These are phyloP conservation scores for Hirudo medicinalis DNA, from an alignment of 1,140 invertebrate genomes.

Conservation along the genomic window DNA sequence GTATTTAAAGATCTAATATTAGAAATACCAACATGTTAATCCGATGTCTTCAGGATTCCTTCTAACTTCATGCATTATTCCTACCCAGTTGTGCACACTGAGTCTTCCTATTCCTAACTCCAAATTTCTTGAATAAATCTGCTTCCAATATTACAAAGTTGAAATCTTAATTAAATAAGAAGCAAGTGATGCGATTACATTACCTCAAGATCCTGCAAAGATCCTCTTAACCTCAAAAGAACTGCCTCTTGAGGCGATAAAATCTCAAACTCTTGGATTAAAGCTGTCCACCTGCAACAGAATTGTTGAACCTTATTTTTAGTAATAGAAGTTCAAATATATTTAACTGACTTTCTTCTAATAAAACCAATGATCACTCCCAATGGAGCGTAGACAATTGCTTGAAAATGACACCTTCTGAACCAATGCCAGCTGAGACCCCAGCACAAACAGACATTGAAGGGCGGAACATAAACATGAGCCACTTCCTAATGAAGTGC, in stretches of 20 bases:
- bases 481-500: slow-evolving; percentile 14
- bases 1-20: neutral
- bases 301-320: neutral
- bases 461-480: slow-evolving; percentile 15
- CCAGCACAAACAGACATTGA: slow-evolving; percentile 15
- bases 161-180: neutral
- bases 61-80: slow-evolving; percentile 23
- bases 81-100: slow-evolving; percentile 21
- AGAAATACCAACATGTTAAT: slow-evolving; percentile 18
- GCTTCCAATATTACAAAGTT: neutral
- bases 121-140: slow-evolving; percentile 21
- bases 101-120: slow-evolving; percentile 18
- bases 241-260: slow-evolving; percentile 16
- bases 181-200: neutral
- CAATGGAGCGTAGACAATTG: slow-evolving; percentile 18
- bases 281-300: slow-evolving; percentile 15
- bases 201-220: slow-evolving; percentile 18
- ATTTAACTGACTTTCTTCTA: slow-evolving; percentile 15
- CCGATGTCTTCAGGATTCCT: slow-evolving; percentile 18
- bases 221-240: slow-evolving; percentile 17
- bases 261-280: slow-evolving; percentile 23
- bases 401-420: slow-evolving; percentile 17
- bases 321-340: neutral
- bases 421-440: slow-evolving; percentile 23
- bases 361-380: slow-evolving; percentile 21